phyloP scores from a whole-genome alignment of 2,797 vertebrate genomes.

The Hephaestus fuliginosus region DNA sequence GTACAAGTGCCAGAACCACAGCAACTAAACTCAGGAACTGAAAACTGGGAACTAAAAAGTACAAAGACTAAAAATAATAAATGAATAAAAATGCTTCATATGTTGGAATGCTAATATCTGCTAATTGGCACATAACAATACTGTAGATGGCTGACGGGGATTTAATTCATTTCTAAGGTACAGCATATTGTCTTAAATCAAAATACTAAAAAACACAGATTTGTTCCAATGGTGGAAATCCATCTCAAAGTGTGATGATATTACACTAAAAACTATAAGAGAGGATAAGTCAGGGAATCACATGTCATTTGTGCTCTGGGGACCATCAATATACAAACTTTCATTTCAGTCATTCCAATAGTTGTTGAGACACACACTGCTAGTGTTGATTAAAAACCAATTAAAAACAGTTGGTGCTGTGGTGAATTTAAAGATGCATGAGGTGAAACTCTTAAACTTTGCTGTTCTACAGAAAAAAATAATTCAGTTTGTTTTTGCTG shows the following conservation, averaged over 20 bases:
- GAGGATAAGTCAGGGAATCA: not conserved
- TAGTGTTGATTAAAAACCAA: not conserved
- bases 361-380: not conserved
- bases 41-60: not conserved
- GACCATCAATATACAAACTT: not conserved
- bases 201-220: not conserved
- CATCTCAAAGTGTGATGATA: not conserved
- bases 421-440: not conserved
- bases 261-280: not conserved
- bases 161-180: not conserved
- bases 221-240: not conserved
- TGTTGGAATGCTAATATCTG: too few relatives aligned
- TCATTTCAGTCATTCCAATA: not conserved
- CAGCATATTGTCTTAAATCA: not conserved
- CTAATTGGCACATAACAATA: not conserved
- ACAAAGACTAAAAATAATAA: too few relatives aligned
- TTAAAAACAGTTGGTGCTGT: not conserved
- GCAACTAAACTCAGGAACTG: not conserved
- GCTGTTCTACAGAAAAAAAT: not conserved
- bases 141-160: not conserved
- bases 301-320: not conserved
- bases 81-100: too few relatives aligned
- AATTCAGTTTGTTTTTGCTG: not conserved
- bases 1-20: not conserved
- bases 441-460: not conserved